Evolutionary conservation across 1,140 invertebrate genomes (phyloP), one percentile per base, ranked within the genome.

Genomic region (Amphibalanus amphitrite): DNA sequence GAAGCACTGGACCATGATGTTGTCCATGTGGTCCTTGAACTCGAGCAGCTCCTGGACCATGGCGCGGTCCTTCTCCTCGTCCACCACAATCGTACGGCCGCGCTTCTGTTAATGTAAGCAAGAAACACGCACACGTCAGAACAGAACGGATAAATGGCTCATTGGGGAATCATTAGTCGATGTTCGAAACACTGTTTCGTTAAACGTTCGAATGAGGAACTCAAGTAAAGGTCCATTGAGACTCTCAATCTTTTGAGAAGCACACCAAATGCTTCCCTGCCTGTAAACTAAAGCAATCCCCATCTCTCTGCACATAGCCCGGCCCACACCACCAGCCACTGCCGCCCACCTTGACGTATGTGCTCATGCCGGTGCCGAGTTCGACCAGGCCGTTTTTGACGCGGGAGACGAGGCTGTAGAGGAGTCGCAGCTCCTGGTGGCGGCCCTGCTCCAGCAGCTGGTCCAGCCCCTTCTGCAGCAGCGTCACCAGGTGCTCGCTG

Each of bases 11-110:
- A 80, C 84, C 28, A 98, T 93, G 76, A 99, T 90, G 78, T 92
- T 88, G 83, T 98, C 96, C 85, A 98, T 89, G 82, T 93, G 93
- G 79, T 98, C 95, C 80, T 99, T 99, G 79, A 99, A 98, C 78
- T 98, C 94, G 70, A 99, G 82, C 59, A 99, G 82, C 78, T 97
- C 93, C 76, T 95, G 92, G 25, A 99, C 96, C 93, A 99, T 96
- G 26, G 91, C 95, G 82, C 95, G 97, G 79, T 99, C 97, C 78
- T 97, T 96, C 79, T 98, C 95, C 3, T 92, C 90, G 82, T 98
- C 94, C 78, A 97, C 93, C 47, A 98, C 95, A 84, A 98, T 95
- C 28, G 92, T 91, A 64, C 75, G 73, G 23, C 76, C 76, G 69
- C 73, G 74, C 28, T 75, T 74, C 76, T 76, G 74, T n/a, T n/a